Base-by-base conservation (phyloP, 2,888 invertebrate species). In the Drosophila crucigera region DNA sequence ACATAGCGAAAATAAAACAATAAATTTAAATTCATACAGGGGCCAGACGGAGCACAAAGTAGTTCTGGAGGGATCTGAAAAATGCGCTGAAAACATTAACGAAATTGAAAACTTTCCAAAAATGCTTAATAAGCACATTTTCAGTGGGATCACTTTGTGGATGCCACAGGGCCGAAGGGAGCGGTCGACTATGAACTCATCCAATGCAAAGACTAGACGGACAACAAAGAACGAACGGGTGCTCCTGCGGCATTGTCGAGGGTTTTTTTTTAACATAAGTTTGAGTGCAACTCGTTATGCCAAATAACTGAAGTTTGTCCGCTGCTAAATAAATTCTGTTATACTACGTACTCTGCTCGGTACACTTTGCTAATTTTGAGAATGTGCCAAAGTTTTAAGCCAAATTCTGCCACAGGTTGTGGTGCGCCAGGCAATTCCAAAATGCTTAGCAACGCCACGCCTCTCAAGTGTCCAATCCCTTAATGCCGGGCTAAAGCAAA, bases 81-180 rank as follows among this genome's bases (percentile, higher is more conserved):
- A 76, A 76, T 68, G 68, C 60, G 80, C 68, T 59, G 80, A 78
- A 76, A 83, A 52, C 84, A 82, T 85, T 85, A 85, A 89, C 87
- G 52, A 82, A 85, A 89, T 85, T 89, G 87, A 89, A 85, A 84
- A 82, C 74, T 84, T 89, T 79, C 85, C 87, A 85, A 81, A 86
- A 82, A 80, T 86, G 84, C 84, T 86, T 82, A 89, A 86, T 84
- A 86, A 79, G 84, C 81, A 78, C 71, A 78, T 75, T 89, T 73
- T 59, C 69, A 63, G 65, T 58, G 70, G 74, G 73, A 65, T 61
- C 56, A 61, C 43, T 65, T 68, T 65, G 66, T 30, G 50, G 49
- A 41, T 28, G 31, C 41, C 25, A 52, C 28, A 19, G 60, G 64
- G 22, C 22, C 35, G 16, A 37, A 25, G 28, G 37, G n/a, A 50